These are phyloP conservation scores for Coccyzus lansbergi DNA, from an alignment of 2,797 vertebrate species.

Conservation along the genomic window DNA sequence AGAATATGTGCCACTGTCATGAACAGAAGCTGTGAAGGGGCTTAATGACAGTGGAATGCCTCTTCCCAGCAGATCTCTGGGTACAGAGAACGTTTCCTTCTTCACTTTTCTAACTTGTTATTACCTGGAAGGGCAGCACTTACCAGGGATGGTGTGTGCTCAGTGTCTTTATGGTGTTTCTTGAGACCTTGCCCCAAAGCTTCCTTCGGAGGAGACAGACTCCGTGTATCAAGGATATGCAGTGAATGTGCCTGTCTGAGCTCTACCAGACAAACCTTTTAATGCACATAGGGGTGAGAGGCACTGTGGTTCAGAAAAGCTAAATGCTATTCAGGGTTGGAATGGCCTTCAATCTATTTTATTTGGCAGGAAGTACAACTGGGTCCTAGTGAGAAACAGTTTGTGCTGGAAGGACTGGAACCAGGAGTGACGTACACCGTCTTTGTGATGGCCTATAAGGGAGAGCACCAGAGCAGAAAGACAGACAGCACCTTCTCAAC, in stretches of 20 bases:
- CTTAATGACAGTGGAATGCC: background rate
- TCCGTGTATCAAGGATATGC: background rate
- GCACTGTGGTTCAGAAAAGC: background rate
- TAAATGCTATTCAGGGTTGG: background rate
- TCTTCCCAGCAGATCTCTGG: background rate
- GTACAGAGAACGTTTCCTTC: background rate
- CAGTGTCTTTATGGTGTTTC: background rate
- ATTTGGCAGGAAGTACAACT: conserved; percentile 77
- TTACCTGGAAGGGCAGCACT: background rate
- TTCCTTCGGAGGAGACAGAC: background rate
- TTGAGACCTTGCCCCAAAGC: background rate
- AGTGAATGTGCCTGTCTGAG: background rate
- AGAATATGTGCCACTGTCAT: background rate
- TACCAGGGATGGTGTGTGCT: background rate
- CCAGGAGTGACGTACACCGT: conserved; percentile 79
- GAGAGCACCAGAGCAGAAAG: conserved; percentile 79
- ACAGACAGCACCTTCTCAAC: conserved; percentile 81
- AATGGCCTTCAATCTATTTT: background rate
- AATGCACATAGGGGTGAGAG: background rate
- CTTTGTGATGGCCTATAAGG: conserved; percentile 83
- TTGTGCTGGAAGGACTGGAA: conserved; percentile 77
- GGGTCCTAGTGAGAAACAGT: conserved; percentile 65
- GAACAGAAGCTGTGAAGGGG: background rate
- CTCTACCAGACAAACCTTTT: background rate
- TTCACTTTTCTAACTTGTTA: background rate